Evolutionary conservation across 2,797 vertebrate species (phyloP), one percentile per base, ranked within the genome.

Genomic region (Merluccius polli): DNA sequence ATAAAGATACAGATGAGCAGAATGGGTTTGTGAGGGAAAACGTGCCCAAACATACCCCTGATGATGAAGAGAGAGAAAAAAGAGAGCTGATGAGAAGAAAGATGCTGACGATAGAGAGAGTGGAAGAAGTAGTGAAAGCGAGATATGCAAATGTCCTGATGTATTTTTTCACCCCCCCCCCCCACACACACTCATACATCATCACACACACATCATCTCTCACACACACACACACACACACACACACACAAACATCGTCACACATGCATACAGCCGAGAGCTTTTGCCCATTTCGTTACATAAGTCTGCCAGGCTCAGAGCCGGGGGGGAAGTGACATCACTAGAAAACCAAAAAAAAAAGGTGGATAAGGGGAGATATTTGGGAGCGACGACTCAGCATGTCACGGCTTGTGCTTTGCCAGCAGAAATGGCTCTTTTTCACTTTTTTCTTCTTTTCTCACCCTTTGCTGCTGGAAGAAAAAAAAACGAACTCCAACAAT

Each of bases 181-280:
- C 67, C 82, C 79, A 84, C 87, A 81, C 76, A 82, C 71, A 74
- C 65, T 73, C 76, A 85, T 77, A 84, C 74, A 77, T 70, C 81
- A 71, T n/a, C 73, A 81, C 65, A 18, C 41, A 29, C 78, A 5
- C 82, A 75, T 84, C 78, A 72, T 78, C 74, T 65, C 18, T 78
- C 79, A 76, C 21, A 30, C 27, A 69, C n/a, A 32, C 31, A 18
- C 70, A 18, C 72, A 16, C 67, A 27, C 27, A 15, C 16, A 6
- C 31, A 21, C 16, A 31, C 68, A 30, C 31, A 69, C 79, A 29
- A n/a, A 12, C 59, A 65, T 7, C 78, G 85, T 81, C 81, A 76
- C 86, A 65, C 81, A 83, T 83, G 82, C 70, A 48, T 18, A 85
- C 80, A 82, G 86, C 85, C 63, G 72, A 30, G 38, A 27, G 63